Evolutionary conservation across 1,140 invertebrate species (phyloP).

Genomic region (Idris sp.): DNA sequence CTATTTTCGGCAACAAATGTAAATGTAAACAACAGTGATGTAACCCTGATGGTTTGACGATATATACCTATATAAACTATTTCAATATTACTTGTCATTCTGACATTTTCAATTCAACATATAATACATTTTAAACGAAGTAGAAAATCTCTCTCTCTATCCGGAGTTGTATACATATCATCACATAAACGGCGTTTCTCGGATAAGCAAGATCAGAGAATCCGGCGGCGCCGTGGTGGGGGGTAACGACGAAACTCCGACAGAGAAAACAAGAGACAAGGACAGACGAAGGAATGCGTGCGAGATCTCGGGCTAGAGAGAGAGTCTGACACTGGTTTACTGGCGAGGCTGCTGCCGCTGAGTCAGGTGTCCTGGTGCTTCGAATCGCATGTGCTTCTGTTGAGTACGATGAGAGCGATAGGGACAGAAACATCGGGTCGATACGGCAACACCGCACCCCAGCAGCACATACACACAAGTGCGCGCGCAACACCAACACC

Average conservation of each 20-base stretch:
- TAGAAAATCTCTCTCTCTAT: no score
- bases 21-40: no score
- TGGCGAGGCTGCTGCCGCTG: slow-evolving; percentile 27
- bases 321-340: slow-evolving; percentile 21
- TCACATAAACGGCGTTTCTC: slow-evolving; percentile 36
- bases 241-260: slow-evolving; percentile 7
- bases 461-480: slow-evolving; percentile 38
- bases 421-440: slow-evolving; percentile 65
- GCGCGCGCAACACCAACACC: no score
- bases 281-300: slow-evolving; percentile 16
- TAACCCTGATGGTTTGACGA: no score
- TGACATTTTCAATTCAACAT: no score
- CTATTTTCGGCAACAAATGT: no score
- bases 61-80: no score
- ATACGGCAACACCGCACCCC: slow-evolving; percentile 76
- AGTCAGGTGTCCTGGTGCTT: slow-evolving; percentile 45
- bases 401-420: no score
- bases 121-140: no score
- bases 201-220: slow-evolving; percentile 18
- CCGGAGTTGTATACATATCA: slow-evolving; percentile 22
- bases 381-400: slow-evolving; percentile 31
- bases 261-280: slow-evolving; percentile 3
- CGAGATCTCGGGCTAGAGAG: not conserved
- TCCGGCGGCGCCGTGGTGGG: slow-evolving; percentile 4
- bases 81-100: no score